Evolutionary conservation across 2,113 vertebrate genomes (phyloP), one percentile per base, ranked within the genome.

Genomic region (Syngnathus typhle): DNA sequence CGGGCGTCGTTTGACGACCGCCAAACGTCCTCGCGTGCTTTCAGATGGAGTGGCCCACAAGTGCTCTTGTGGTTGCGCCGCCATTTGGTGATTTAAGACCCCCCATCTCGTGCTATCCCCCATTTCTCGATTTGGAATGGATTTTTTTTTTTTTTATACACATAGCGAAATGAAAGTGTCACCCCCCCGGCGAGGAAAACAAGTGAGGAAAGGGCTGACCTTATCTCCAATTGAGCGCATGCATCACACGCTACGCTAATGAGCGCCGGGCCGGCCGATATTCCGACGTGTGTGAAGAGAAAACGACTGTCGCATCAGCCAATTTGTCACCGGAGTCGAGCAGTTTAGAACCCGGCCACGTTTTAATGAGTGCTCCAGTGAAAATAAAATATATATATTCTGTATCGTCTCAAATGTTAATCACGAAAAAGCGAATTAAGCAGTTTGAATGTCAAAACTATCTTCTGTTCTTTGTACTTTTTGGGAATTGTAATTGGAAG

Each of bases 1-100:
- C 37, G 8, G 13, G 69, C 60, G 43, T 43, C 47, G 74, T 81
- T 68, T 72, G 79, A 78, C 80, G 79, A 80, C 75, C 67, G 71
- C 72, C 69, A 79, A 63, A 71, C 52, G 69, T 77, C 77, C 69
- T 79, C 69, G 60, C 12, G 47, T 41, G 10, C 65, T 52, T 44
- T 27, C 60, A 56, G 67, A 55, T 76, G 60, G 66, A 77, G 61
- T 71, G 58, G 75, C 75, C 59, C 67, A 41, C 60, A 71, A 61
- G 65, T 60, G 13, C 49, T 58, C 19, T 58, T 19, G 16, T 47
- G 63, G 27, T 63, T n/a, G 4, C 41, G 32, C 18, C 7, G 5
- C 37, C 39, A 63, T 36, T 77, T 5, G 2, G 3, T 43, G 38
- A 61, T 61, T 61, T 61, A 60, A 60, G 12, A 21, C 60, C 60